These are phyloP conservation scores for Ceyx cyanopectus DNA, from an alignment of 2,113 vertebrate genomes.

Conservation along the genomic window DNA sequence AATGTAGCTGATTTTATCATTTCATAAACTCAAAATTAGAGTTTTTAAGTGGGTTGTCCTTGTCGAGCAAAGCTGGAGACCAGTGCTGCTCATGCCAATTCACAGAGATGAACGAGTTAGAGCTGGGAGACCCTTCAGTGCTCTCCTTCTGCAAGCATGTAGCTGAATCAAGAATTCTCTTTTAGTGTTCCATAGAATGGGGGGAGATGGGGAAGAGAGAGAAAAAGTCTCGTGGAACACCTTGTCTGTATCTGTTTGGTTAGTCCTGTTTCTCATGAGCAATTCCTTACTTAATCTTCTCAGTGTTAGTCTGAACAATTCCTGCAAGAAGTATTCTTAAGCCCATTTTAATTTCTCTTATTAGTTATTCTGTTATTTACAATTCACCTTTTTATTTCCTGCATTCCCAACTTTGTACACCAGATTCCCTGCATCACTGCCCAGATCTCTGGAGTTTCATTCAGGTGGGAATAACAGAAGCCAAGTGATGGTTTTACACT, in stretches of 20 bases:
- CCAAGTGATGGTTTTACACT: not conserved
- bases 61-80: not conserved
- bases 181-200: not conserved
- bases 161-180: not conserved
- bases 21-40: not conserved
- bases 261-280: not conserved
- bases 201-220: fast-evolving
- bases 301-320: not conserved
- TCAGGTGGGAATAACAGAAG: not conserved
- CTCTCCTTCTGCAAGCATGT: not conserved
- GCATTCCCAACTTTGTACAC: not conserved
- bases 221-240: not conserved
- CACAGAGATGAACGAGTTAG: not conserved
- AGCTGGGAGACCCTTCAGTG: not conserved
- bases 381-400: not conserved
- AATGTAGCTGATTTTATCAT: not conserved
- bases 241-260: not conserved
- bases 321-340: not conserved
- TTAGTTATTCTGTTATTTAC: not conserved
- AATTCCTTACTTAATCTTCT: not conserved
- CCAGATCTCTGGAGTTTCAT: not conserved
- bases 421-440: not conserved
- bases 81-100: not conserved
- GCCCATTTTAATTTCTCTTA: not conserved
- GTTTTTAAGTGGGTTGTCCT: not conserved